Base-by-base conservation (phyloP, 2,797 vertebrate genomes). In the Danio albolineatus region DNA sequence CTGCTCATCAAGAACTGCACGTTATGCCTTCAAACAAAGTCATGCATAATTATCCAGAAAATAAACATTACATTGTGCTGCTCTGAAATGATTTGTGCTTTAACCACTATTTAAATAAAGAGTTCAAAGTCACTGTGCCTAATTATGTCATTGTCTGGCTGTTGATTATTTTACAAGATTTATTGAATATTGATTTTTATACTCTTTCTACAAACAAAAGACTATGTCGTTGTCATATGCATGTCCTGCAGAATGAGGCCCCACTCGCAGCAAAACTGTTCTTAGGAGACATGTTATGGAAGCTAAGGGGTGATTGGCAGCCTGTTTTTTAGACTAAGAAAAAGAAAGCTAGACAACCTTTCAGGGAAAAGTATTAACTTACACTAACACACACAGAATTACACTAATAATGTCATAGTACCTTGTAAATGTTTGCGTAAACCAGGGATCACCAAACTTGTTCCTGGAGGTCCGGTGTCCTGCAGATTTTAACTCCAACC, bases 71-170 rank as follows among this genome's bases (percentile, higher is more conserved):
- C 13, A 16, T 5, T 51, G 14, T 51, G 48, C 48, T 51, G 48
- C 14, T 16, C 48, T 51, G 48, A 16, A 16, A 51, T 14, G 14
- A 51, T 51, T 16, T 51, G 48, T 51, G 48, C 48, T 49, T 14
- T 49, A 51, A 51, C 48, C 48, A 51, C 46, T n/a, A 70, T 36
- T 67, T 67, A 67, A 49, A 67, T 44, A 44, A 44, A 44, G 44
- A 44, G 44, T 44, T 44, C 44, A 44, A 44, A 44, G 44, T 44
- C 44, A 44, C 4, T 12, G 10, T 44, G 44, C 8, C 0, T 66
- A 66, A 13, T 49, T 28, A 21, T 67, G 7, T 49, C 8, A 51
- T 51, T 10, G 10, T 36, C 46, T 21, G 44, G 44, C 14, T 17
- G n/a, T 51, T 10, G 14, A 49, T 14, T 1, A 5, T 14, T 49